phyloP scores from a whole-genome alignment of 2,888 invertebrate species.

The Polyommatus icarus region DNA sequence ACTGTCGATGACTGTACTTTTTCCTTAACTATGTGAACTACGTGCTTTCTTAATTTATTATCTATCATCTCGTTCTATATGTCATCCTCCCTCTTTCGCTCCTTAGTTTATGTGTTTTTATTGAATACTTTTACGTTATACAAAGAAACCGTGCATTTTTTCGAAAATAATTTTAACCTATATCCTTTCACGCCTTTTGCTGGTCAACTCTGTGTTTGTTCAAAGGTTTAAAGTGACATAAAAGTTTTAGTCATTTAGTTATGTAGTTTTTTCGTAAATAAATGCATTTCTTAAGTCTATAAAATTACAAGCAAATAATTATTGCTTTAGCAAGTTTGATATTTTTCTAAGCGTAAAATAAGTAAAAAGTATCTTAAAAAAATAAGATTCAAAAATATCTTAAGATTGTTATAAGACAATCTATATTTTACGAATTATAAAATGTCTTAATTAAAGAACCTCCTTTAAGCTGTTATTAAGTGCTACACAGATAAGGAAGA shows the following conservation, averaged over 20 bases:
- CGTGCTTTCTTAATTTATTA: background rate
- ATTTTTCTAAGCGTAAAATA: too few species aligned
- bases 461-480: slow-evolving; percentile 17
- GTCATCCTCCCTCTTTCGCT: background rate
- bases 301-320: too few species aligned
- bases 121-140: too few species aligned
- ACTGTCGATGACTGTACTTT: slow-evolving; percentile 20
- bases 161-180: too few species aligned
- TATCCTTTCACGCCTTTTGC: too few species aligned
- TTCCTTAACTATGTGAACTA: slow-evolving; percentile 20
- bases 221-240: too few species aligned
- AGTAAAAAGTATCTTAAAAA: background rate
- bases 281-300: too few species aligned
- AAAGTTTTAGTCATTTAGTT: too few species aligned
- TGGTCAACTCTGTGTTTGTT: too few species aligned
- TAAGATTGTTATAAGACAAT: background rate
- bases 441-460: slow-evolving; percentile 16
- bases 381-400: background rate
- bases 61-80: background rate
- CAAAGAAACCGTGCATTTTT: too few species aligned
- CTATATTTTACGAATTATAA: slow-evolving; percentile 11
- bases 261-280: too few species aligned
- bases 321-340: too few species aligned
- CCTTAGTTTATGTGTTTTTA: background rate
- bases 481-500: slow-evolving; percentile 1